Evolutionary conservation across 1,140 invertebrate genomes (phyloP), one percentile per base, ranked within the genome.

Genomic region (Temnothorax longispinosus): DNA sequence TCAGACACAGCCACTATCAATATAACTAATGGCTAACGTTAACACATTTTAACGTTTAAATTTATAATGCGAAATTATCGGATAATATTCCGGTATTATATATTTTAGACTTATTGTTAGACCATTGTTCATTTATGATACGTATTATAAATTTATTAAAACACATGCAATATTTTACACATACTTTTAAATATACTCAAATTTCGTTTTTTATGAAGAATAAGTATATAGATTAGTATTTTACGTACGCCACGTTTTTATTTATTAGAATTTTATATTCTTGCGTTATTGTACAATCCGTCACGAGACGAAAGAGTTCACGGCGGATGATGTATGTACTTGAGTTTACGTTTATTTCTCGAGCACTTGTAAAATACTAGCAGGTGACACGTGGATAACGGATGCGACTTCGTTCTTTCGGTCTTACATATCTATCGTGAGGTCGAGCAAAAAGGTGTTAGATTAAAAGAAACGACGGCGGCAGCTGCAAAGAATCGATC

Each of bases 391-490:
- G n/a, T 21, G 80, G 80, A 84, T 84, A 74, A 84, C 56, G 69
- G 80, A 84, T 84, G 54, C 52, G 69, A 84, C 67, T 74, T 74
- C 18, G 52, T 60, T 44, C 67, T 82, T 82, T 74, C 41, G 67
- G 80, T 44, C 32, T 75, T 60, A 74, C 52, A 32, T 84, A 71
- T 84, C 80, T 84, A 84, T 84, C 80, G 54, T 32, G 69, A 50
- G 69, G 54, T 74, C 47, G 74, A 0, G 58, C 44, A 64, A 85
- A 58, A 69, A 78, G 58, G 35, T 75, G 80, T 32, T 50, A 62
- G 50, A 77, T 85, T 76, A 85, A 85, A 85, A 78, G 82, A 85
- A 86, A 78, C 52, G 35, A 41, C 18, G 62, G 84, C 64, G n/a
- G 64, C 75, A 80, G 75, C 64, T 87, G 56, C 54, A 18, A 65